phyloP scores from a whole-genome alignment of 2,113 vertebrate species.

The Muscicapa adusta region DNA sequence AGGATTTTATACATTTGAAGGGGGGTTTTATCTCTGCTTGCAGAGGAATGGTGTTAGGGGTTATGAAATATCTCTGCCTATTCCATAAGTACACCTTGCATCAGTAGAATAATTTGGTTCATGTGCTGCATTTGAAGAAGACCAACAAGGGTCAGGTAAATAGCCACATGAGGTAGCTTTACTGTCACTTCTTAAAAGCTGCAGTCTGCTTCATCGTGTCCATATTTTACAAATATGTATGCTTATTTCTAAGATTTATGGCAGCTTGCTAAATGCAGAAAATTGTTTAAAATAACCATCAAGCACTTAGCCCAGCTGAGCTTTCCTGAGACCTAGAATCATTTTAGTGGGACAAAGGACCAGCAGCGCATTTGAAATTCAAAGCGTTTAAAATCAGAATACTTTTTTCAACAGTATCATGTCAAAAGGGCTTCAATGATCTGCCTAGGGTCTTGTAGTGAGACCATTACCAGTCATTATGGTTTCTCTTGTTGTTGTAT shows the following conservation, averaged over 20 bases:
- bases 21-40: neutral
- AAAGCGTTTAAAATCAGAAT: neutral
- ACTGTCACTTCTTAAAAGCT: neutral
- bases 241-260: neutral
- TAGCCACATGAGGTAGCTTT: neutral
- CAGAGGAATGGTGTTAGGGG: neutral
- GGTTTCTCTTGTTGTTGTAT: neutral
- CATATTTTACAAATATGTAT: neutral
- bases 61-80: neutral
- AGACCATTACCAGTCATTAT: neutral
- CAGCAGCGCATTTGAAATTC: neutral
- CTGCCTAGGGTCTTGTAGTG: neutral
- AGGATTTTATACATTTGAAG: neutral
- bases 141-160: neutral
- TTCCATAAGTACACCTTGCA: neutral
- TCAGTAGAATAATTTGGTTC: neutral
- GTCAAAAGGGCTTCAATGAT: neutral
- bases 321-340: neutral
- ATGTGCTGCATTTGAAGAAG: neutral
- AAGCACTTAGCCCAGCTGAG: neutral
- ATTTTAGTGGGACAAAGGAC: neutral
- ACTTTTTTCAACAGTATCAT: neutral
- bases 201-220: neutral
- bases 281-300: neutral
- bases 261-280: neutral